Evolutionary conservation across 2,113 vertebrate species (phyloP).

Genomic region (Eurystomus gularis): DNA sequence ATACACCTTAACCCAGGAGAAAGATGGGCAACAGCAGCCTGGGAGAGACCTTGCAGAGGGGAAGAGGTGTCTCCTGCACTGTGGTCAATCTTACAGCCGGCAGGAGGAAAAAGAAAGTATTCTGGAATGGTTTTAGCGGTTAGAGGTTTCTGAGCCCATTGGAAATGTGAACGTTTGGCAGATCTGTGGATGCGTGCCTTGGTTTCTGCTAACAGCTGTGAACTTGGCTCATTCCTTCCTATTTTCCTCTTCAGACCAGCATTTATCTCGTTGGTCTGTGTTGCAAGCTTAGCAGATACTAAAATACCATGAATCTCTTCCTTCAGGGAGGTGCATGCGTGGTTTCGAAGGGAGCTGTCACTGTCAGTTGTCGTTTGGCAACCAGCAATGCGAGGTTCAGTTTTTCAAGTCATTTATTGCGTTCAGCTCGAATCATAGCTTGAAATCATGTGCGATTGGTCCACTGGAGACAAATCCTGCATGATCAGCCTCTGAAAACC

Average conservation of each 20-base stretch:
- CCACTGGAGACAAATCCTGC: neutral
- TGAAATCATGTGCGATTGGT: neutral
- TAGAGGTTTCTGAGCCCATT: neutral
- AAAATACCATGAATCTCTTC: neutral
- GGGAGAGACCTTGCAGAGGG: neutral
- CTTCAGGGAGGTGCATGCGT: neutral
- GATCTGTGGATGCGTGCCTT: neutral
- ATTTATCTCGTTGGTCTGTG: neutral
- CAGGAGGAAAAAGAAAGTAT: neutral
- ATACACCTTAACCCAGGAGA: neutral
- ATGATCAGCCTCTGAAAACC: too few species aligned
- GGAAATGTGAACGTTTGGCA: neutral
- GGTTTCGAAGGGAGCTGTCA: neutral
- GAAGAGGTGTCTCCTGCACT: neutral
- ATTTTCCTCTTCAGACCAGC: neutral
- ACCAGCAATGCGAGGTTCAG: neutral
- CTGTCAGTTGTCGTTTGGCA: neutral
- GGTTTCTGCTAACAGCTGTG: neutral
- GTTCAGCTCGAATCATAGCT: neutral
- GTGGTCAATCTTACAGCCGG: neutral
- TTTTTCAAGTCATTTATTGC: neutral
- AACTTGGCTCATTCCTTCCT: neutral
- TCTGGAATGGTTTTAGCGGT: neutral
- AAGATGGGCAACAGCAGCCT: neutral
- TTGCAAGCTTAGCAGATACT: neutral